Percentiles rank a stretch among this genome's conserved stretches.
phyloP scores from a whole-genome alignment of 2,113 vertebrate genomes.

The Salvelinus fontinalis region DNA sequence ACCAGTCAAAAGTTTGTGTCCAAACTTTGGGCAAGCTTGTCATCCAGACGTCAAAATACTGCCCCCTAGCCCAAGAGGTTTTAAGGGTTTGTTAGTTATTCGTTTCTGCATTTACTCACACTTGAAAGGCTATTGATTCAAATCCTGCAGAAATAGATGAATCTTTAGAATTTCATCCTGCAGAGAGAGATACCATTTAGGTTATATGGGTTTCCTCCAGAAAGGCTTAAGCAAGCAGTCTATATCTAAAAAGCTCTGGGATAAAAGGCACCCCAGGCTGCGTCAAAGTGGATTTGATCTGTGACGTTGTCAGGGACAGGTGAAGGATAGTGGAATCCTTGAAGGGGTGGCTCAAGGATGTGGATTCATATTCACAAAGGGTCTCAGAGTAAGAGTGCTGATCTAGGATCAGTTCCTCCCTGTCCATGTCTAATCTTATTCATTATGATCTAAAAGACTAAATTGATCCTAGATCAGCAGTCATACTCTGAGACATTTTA shows the following conservation, averaged over 20 bases:
- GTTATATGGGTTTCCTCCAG: constrained; percentile 53
- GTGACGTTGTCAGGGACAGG: constrained; percentile 1
- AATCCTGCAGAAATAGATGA: constrained; percentile 22
- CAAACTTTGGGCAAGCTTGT: too few species aligned
- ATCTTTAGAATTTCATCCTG: constrained; percentile 49
- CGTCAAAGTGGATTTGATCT: constrained; percentile 24
- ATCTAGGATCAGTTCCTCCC: too few species aligned
- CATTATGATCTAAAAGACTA: too few species aligned
- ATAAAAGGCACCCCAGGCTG: constrained; percentile 49
- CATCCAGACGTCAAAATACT: too few species aligned
- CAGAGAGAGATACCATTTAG: constrained; percentile 43
- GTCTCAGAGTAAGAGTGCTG: too few species aligned
- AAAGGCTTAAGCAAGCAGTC: constrained; percentile 41
- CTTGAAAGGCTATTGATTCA: constrained; percentile 68
- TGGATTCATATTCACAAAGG: background rate
- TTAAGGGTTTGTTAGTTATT: constrained; percentile 60
- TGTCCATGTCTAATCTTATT: too few species aligned
- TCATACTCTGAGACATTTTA: too few species aligned
- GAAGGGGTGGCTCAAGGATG: background rate
- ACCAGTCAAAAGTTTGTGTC: too few species aligned
- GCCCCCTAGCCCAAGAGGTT: background rate
- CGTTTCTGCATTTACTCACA: constrained; percentile 60
- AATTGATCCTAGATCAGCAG: background rate
- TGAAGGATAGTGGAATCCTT: background rate
- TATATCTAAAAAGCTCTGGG: constrained; percentile 33